These are phyloP conservation scores for Stichodactyla mertensii DNA, from an alignment of 64 coral and sea anemone species.

Conservation along the genomic window DNA sequence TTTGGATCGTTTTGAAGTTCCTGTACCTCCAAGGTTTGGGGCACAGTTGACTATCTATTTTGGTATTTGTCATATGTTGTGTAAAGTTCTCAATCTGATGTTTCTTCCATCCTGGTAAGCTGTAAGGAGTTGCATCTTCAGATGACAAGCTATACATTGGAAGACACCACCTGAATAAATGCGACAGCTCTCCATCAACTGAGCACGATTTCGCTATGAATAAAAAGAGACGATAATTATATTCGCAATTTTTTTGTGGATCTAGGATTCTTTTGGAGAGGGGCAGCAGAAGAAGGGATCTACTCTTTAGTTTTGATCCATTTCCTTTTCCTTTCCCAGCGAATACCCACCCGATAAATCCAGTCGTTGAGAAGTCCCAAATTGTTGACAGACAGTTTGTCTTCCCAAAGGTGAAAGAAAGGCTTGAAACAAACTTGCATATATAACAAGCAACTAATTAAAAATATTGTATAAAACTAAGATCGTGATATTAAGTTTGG, in stretches of 20 bases:
- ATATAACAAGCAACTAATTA: too few relatives aligned
- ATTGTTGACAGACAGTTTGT: too few relatives aligned
- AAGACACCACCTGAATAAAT: conserved; percentile 28
- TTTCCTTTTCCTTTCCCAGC: too few relatives aligned
- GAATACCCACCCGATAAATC: too few relatives aligned
- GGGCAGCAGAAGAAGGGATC: too few relatives aligned
- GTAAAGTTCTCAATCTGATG: not conserved
- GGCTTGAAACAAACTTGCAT: too few relatives aligned
- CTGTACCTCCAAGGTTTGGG: conserved; percentile 67
- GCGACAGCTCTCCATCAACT: not conserved
- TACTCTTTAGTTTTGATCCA: too few relatives aligned
- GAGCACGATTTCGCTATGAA: not conserved
- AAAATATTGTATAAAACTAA: too few relatives aligned
- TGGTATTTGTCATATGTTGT: not conserved
- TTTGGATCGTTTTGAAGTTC: conserved; percentile 17
- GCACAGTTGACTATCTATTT: conserved; percentile 32
- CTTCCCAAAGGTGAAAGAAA: too few relatives aligned
- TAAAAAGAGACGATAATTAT: not conserved
- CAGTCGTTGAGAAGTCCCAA: too few relatives aligned
- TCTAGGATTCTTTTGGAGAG: too few relatives aligned
- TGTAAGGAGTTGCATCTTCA: conserved; percentile 37
- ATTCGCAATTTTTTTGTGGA: not conserved
- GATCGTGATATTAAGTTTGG: too few relatives aligned
- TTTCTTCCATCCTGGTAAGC: conserved; percentile 50
- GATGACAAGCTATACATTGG: not conserved